Conservation (phyloP, 2,888 invertebrate genomes). For the Bruchidius siliquastri region DNA sequence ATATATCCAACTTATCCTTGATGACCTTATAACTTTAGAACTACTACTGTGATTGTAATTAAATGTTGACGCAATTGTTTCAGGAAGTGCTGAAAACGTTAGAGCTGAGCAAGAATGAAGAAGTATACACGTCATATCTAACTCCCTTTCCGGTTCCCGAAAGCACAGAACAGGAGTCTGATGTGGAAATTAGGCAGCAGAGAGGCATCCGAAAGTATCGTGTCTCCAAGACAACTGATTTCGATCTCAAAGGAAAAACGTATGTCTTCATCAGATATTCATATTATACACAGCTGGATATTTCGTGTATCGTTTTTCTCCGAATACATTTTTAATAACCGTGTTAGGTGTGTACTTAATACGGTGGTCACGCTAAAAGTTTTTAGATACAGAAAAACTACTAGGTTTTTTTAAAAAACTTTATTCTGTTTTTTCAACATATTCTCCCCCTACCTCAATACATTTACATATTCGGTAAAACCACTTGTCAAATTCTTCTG, state of each 20-base stretch:
- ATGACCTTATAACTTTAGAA: no score
- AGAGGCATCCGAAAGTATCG: slow-evolving; percentile 14
- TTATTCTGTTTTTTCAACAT: no score
- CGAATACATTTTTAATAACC: background rate
- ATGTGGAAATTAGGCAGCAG: slow-evolving; percentile 20
- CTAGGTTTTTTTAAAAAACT: no score
- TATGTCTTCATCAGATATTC: slow-evolving; percentile 5
- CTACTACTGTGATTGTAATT: no score
- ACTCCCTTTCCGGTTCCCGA: slow-evolving; percentile 20
- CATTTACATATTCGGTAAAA: no score
- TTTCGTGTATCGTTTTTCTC: background rate
- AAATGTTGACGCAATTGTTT: no score
- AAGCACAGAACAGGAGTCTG: slow-evolving; percentile 15
- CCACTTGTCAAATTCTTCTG: no score
- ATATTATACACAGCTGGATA: slow-evolving; percentile 2
- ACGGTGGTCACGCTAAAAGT: no score
- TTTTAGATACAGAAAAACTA: no score
- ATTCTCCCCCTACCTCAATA: no score
- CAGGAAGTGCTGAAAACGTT: slow-evolving; percentile 21
- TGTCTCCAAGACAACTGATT: slow-evolving; percentile 28
- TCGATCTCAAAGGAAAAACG: slow-evolving; percentile 22
- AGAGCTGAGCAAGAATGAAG: slow-evolving; percentile 15
- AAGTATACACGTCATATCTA: slow-evolving; percentile 8
- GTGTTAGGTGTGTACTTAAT: background rate
- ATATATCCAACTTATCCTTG: no score